Evolutionary conservation across 2,888 invertebrate genomes (phyloP).

Genomic region (Cephus runcator): DNA sequence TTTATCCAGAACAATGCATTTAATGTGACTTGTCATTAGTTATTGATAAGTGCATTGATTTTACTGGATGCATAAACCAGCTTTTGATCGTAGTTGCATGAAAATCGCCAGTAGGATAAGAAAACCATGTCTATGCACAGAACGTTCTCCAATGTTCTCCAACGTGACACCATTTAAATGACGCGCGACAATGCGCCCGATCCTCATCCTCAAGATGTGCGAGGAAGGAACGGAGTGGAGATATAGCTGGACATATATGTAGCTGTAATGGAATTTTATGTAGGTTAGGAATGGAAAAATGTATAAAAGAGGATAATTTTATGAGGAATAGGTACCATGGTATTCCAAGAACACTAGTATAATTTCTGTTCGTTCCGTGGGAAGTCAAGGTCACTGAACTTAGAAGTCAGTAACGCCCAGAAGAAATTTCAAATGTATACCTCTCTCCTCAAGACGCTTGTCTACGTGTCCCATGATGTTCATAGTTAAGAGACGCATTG

Average conservation of each 20-base stretch:
- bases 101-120: background rate
- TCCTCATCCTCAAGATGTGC: background rate
- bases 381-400: background rate
- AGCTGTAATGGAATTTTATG: background rate
- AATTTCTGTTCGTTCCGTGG: background rate
- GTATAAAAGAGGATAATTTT: background rate
- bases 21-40: background rate
- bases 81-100: background rate
- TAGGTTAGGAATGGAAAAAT: background rate
- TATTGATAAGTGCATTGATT: background rate
- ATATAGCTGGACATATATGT: background rate
- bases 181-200: background rate
- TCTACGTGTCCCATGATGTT: background rate
- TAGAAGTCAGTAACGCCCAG: background rate
- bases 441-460: background rate
- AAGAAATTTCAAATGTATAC: background rate
- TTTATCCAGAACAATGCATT: background rate
- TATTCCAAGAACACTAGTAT: background rate
- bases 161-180: background rate
- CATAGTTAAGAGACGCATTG: background rate
- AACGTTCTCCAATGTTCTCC: background rate
- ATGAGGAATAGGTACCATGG: background rate
- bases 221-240: background rate
- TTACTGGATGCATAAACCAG: background rate
- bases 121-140: background rate